Evolutionary conservation across 2,797 vertebrate genomes (phyloP).

Genomic region (Menidia menidia): DNA sequence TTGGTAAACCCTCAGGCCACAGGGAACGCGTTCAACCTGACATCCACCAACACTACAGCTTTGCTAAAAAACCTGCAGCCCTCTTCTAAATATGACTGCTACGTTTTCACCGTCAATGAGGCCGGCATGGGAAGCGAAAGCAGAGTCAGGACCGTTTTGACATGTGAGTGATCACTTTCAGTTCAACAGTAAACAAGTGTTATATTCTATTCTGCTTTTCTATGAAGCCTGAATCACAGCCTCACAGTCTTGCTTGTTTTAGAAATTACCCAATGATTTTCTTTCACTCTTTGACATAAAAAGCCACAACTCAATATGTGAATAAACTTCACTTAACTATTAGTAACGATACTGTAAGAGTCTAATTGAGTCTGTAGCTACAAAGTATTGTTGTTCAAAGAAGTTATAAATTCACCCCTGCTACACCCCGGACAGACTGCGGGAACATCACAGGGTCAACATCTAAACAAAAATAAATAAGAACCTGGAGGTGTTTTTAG

Average conservation of each 20-base stretch:
- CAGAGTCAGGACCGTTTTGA: conserved; percentile 75
- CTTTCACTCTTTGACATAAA: not conserved
- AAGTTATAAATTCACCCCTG: too few relatives aligned
- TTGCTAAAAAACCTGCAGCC: conserved; percentile 66
- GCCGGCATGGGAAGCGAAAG: conserved; percentile 76
- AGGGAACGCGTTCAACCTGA: conserved; percentile 43
- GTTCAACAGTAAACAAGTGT: not conserved
- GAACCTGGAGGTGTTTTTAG: too few relatives aligned
- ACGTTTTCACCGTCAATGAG: conserved; percentile 71
- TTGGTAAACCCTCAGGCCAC: conserved; percentile 45
- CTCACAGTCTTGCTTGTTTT: not conserved
- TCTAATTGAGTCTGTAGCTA: too few relatives aligned
- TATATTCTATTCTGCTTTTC: not conserved
- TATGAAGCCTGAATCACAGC: not conserved
- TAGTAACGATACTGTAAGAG: not conserved
- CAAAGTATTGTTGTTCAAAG: too few relatives aligned
- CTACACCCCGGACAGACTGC: too few relatives aligned
- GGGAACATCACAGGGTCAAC: too few relatives aligned
- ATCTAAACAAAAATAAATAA: too few relatives aligned
- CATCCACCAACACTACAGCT: conserved; percentile 29
- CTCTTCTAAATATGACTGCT: conserved; percentile 72
- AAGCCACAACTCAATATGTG: not conserved
- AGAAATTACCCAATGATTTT: not conserved
- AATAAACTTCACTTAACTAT: not conserved
- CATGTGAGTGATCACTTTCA: conserved; percentile 73